Conservation (phyloP, 2,113 vertebrate species). For the Xenopus tropicalis region UCB_Xtro_10.0 CM004443.2:14977501-14978000, state of each 20-base stretch:
- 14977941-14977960: no score
- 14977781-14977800: no score
- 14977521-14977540: conserved; percentile 3
- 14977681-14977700: not conserved
- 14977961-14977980: no score
- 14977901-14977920: no score
- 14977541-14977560: not conserved
- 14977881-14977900: no score
- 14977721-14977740: not conserved
- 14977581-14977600: conserved; percentile 1
- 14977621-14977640: not conserved
- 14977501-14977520: not conserved
- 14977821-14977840: no score
- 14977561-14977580: not conserved
- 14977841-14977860: no score
- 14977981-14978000: no score
- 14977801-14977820: no score
- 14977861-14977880: no score
- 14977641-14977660: conserved; percentile 4
- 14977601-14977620: conserved; percentile 1
- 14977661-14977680: not conserved
- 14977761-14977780: no score
- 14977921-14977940: no score
- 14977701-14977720: not conserved
- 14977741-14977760: not conserved